Base-by-base conservation (phyloP, 2,113 vertebrate genomes). In the Malaclemys terrapin region DNA sequence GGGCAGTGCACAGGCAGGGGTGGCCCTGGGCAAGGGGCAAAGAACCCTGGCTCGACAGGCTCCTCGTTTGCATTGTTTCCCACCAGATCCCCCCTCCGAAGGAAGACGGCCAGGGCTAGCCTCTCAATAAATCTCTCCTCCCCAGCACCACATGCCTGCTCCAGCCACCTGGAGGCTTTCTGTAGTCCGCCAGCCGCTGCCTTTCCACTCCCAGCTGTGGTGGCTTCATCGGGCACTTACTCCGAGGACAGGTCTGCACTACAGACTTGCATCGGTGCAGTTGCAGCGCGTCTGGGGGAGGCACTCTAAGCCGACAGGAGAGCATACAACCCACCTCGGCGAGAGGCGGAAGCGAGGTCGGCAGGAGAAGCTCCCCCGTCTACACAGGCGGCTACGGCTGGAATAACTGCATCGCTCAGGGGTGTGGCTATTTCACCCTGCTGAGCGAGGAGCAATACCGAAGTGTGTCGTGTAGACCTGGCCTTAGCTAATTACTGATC, bases 91-190 rank as follows among this genome's bases (percentile, higher is more conserved):
- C 24, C 24, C 12, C 14, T 24, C 1, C 9, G 27, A 50, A 82
- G 76, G 4, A n/a, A 1, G 7, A 47, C 6, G 3, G 22, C 50
- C 3, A 2, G 0, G 0, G 3, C 22, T 20, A n/a, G 47, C 35
- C 49, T 83, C 50, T 5, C 52, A 27, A 49, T 52, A 0, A 1
- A 14, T 0, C 0, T 47, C 83, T 87, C 6, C 5, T 82, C 59
- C 49, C 24, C 0, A 0, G 10, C 50, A 20, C 2, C 0, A n/a
- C 45, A 45, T 0, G 0, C 76, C 35, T 31, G 1, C 1, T 69
- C 38, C 22, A 24, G 69, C n/a, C 10, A 20, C 6, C 59, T 38
- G 38, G 19, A 75, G 38, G 20, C 69, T n/a, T 75, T 24, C 38
- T 75, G 69, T 12, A 20, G 24, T 42, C n/a, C 31, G 31, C 59